Evolutionary conservation across 1,140 invertebrate species (phyloP), one percentile per base, ranked within the genome.

Genomic region (Heliothis virescens): DNA sequence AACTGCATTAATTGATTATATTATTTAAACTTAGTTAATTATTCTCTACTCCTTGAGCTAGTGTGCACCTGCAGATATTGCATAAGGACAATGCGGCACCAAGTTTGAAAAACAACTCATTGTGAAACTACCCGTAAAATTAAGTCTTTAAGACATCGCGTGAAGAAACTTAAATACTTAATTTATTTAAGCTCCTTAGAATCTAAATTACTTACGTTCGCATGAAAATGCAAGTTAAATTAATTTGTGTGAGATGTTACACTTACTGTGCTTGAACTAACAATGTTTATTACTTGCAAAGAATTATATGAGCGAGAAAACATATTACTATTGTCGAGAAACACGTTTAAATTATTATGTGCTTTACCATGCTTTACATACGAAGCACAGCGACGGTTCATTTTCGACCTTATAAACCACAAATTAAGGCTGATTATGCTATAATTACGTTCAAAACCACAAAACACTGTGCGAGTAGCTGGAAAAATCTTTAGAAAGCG

Each of bases 401-500:
- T 57, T 72, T 55, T 72, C 15, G 13, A 72, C 69, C 50, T 13
- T 72, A 72, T 10, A 11, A 16, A 18, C 16, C n/a, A n/a, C 3
- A n/a, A 15, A 53, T 53, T 53, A 71, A 52, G 67, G 67, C 15
- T 53, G 67, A 5, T 29, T 71, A 29, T 29, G 12, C 18, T 29
- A n/a, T n/a, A 63, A 29, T 18, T 34, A 16, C 13, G 5, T 55
- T 72, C 4, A 55, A 72, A n/a, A 41, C 52, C 47, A 72, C 69
- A 72, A 41, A 72, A 72, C 69, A 72, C 69, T 72, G 69, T 72
- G 52, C 15, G 41, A 72, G 57, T 72, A 57, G 67, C 9, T 71
- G 67, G 67, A 71, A 71, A 71, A 48, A 69, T 69, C 65, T 69
- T 69, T 69, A 71, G 67, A 71, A 72, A 57, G 53, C 50, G 50